phyloP scores from a whole-genome alignment of 2,113 vertebrate species.

The Onychostoma macrolepis region DNA sequence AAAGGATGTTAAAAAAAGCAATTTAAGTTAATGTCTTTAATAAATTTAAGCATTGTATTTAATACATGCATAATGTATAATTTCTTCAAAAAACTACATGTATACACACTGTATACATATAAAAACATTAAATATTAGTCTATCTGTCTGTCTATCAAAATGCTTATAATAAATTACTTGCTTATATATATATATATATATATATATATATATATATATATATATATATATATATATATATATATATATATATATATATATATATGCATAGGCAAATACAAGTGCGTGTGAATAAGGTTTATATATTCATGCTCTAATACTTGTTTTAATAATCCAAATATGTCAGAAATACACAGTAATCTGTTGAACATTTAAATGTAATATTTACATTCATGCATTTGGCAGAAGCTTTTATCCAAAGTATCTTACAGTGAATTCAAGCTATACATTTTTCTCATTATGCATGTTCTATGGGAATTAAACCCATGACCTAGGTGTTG shows the following conservation, averaged over 20 bases:
- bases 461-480: background rate
- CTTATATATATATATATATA: background rate
- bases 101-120: too few relatives aligned
- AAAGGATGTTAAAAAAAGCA: too few relatives aligned
- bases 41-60: too few relatives aligned
- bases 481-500: background rate
- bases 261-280: too few relatives aligned
- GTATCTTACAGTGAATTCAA: background rate
- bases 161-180: background rate
- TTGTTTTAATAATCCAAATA: background rate
- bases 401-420: background rate
- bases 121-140: background rate
- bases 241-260: too few relatives aligned
- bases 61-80: too few relatives aligned
- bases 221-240: too few relatives aligned
- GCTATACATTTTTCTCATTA: background rate
- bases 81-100: too few relatives aligned
- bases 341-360: background rate
- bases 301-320: background rate
- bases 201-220: too few relatives aligned
- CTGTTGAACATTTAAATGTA: background rate
- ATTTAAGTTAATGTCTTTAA: too few relatives aligned
- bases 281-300: too few relatives aligned
- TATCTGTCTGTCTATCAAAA: background rate
- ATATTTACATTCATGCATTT: slow-evolving; percentile 8